Evolutionary conservation across 30 jellyfish, hydroid and myxozoan species (phyloP).

Genomic region (Hydractinia symbiolongicarpus): DNA sequence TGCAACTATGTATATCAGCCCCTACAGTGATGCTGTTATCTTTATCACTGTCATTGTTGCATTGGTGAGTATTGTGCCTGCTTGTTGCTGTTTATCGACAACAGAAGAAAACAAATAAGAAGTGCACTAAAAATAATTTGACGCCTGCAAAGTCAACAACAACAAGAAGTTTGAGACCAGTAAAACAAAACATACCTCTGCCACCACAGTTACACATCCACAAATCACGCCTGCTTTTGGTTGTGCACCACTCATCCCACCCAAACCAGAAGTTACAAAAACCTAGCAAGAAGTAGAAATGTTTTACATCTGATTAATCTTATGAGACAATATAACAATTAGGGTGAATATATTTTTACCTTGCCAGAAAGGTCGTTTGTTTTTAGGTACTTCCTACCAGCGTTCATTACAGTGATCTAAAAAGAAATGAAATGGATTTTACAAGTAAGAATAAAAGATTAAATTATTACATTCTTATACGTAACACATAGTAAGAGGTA

Average conservation of each 20-base stretch:
- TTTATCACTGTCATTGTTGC: no score
- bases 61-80: no score
- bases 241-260: conserved; percentile 99
- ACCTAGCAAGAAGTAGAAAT: conserved; percentile 39
- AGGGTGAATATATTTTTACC: conserved; percentile 26
- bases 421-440: neutral
- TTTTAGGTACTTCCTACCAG: conserved; percentile 87
- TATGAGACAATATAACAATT: neutral
- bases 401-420: conserved; percentile 82
- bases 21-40: no score
- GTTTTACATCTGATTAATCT: neutral
- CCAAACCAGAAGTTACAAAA: conserved; percentile 85
- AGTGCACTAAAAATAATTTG: no score
- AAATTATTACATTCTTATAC: no score
- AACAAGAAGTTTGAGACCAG: no score
- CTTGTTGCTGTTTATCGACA: no score
- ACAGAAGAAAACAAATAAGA: no score
- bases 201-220: conserved; percentile 88
- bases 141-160: no score
- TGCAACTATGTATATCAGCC: no score
- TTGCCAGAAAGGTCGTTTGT: conserved; percentile 73
- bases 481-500: no score
- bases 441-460: no score
- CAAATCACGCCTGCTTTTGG: conserved; percentile 90
- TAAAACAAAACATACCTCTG: conserved; percentile 46